These are phyloP conservation scores for Gorsachius magnificus DNA, from an alignment of 2,797 vertebrate genomes.

Conservation along the genomic window DNA sequence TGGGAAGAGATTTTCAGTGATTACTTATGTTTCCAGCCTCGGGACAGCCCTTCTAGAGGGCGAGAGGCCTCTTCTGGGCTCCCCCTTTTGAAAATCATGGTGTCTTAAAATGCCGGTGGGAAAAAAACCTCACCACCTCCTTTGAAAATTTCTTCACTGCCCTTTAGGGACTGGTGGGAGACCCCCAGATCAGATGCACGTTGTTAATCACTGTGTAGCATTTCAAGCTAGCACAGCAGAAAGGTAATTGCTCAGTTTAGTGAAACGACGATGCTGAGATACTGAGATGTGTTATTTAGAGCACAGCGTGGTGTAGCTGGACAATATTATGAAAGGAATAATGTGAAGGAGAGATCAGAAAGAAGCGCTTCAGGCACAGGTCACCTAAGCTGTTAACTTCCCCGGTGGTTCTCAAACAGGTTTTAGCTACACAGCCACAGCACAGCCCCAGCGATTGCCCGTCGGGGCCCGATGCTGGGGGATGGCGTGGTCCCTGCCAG, in stretches of 20 bases:
- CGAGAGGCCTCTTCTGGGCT: background rate
- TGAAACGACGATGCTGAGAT: background rate
- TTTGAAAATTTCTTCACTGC: background rate
- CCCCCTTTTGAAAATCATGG: background rate
- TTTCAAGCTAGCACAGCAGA: constrained; percentile 5
- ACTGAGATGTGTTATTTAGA: constrained; percentile 36
- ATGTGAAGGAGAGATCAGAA: constrained; percentile 23
- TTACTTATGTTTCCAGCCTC: background rate
- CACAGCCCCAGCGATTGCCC: background rate
- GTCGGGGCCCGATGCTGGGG: background rate
- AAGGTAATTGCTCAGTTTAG: constrained; percentile 41
- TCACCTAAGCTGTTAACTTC: background rate
- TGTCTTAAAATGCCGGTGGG: background rate
- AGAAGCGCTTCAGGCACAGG: background rate
- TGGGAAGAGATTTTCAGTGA: background rate
- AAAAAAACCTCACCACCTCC: background rate
- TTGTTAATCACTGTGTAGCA: background rate
- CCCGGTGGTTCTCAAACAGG: background rate
- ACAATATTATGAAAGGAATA: constrained; percentile 23
- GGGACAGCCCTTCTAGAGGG: background rate
- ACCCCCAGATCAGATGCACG: background rate
- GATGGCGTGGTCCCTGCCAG: background rate
- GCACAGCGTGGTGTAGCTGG: background rate
- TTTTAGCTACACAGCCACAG: background rate
- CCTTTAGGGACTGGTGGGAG: background rate